These are phyloP conservation scores for Serinus canaria DNA, from an alignment of 2,113 vertebrate species.

Conservation along the genomic window DNA sequence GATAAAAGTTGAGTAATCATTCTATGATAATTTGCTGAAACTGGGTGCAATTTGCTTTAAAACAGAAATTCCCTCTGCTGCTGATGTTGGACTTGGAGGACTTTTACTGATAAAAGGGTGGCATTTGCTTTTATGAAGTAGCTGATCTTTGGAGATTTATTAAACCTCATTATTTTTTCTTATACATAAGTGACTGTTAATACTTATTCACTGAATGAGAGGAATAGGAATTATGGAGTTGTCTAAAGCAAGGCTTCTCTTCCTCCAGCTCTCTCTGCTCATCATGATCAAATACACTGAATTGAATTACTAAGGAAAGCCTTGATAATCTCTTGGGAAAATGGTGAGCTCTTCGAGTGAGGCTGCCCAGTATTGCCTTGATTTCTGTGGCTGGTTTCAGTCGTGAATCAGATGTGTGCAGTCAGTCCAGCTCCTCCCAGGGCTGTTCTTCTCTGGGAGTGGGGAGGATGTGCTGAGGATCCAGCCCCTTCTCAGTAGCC, in stretches of 20 bases:
- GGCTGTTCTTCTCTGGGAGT: rapidly evolving
- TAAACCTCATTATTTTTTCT: conserved; percentile 49
- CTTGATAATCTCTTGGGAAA: not conserved
- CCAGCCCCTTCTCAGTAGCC: not conserved
- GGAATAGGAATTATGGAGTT: not conserved
- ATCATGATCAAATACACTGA: not conserved
- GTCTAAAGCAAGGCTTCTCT: not conserved
- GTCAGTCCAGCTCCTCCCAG: not conserved
- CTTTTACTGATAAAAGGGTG: conserved; percentile 40
- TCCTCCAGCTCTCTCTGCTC: not conserved
- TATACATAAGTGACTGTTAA: conserved; percentile 31
- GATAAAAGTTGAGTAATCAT: conserved; percentile 65
- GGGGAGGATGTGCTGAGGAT: not conserved
- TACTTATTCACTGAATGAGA: not conserved
- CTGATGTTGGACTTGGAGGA: conserved; percentile 20
- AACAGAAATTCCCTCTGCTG: conserved; percentile 39
- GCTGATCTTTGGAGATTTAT: conserved; percentile 49
- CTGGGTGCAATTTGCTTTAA: conserved; percentile 58
- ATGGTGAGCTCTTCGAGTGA: not conserved
- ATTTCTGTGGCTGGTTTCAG: not conserved
- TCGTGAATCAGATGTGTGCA: not conserved
- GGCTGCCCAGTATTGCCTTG: not conserved
- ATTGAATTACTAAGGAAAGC: not conserved
- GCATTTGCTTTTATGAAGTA: conserved; percentile 44
- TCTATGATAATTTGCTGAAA: conserved; percentile 58